Evolutionary conservation across 1,140 invertebrate genomes (phyloP).

Genomic region (Argopecten irradians): DNA sequence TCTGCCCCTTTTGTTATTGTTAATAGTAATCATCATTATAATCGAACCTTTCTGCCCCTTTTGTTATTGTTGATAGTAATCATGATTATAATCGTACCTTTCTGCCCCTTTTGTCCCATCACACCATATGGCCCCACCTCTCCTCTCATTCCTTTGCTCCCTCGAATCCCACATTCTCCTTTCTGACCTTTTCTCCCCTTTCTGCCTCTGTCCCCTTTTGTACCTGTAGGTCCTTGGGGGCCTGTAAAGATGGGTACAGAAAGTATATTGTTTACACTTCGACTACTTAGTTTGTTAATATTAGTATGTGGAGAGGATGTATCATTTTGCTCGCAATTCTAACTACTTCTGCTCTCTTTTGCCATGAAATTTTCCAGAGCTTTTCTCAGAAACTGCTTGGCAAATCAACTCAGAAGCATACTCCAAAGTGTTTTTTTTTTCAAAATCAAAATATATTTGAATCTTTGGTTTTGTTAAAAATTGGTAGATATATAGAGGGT

Average conservation of each 20-base stretch:
- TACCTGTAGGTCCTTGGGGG: slow-evolving; percentile 57
- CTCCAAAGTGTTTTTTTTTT: no score
- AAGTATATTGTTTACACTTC: slow-evolving; percentile 29
- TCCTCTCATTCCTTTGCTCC: slow-evolving; percentile 60
- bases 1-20: no score
- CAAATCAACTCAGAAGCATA: no score
- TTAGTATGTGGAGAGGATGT: background rate
- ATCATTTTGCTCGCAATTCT: background rate
- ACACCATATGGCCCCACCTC: slow-evolving; percentile 57
- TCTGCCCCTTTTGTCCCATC: slow-evolving; percentile 61
- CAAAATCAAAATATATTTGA: no score
- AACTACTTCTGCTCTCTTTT: background rate
- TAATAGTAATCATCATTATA: no score
- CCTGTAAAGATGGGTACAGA: slow-evolving; percentile 57
- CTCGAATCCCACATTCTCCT: slow-evolving; percentile 56
- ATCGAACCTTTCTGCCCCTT: no score
- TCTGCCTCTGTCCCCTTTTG: slow-evolving; percentile 54
- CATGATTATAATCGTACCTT: slow-evolving; percentile 44
- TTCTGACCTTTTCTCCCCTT: slow-evolving; percentile 58
- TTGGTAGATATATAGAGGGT: no score
- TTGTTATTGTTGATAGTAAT: no score
- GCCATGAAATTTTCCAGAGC: background rate
- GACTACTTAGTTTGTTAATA: background rate
- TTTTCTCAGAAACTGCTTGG: no score
- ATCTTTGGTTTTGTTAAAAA: no score